phyloP scores from a whole-genome alignment of 1,140 invertebrate genomes.

The Paraescarpia echinospica region DNA sequence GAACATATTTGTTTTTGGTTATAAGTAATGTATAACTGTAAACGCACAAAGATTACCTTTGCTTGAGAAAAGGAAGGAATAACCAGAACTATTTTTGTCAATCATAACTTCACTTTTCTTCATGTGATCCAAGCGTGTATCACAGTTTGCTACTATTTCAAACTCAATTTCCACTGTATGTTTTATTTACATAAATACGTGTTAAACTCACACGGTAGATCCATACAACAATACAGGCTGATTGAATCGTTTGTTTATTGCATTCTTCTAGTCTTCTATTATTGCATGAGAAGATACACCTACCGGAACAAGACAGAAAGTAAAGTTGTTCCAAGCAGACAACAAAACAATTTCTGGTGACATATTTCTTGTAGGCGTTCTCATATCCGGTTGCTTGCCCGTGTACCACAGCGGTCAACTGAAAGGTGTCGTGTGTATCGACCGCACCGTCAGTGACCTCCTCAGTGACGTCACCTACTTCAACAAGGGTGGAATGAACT shows the following conservation, averaged over 20 bases:
- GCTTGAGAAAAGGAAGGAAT: neutral
- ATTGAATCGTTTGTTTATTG: neutral
- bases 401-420: conserved; percentile 5
- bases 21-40: too few species aligned
- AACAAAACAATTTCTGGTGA: neutral
- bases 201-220: too few species aligned
- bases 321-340: neutral
- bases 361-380: neutral
- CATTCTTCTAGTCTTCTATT: neutral
- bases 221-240: too few species aligned
- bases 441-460: neutral
- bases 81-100: neutral
- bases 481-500: neutral
- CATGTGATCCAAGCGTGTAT: neutral
- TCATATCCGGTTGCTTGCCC: conserved; percentile 10
- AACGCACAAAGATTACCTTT: neutral
- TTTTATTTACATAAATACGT: too few species aligned
- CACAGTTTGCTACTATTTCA: neutral
- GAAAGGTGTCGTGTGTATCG: conserved; percentile 11
- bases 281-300: neutral
- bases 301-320: neutral
- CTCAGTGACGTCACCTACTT: conserved; percentile 7
- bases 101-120: neutral
- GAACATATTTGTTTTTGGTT: neutral
- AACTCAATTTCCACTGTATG: too few species aligned